Evolutionary conservation across 2,113 vertebrate genomes (phyloP).

Genomic region (Crotalus tigris): DNA sequence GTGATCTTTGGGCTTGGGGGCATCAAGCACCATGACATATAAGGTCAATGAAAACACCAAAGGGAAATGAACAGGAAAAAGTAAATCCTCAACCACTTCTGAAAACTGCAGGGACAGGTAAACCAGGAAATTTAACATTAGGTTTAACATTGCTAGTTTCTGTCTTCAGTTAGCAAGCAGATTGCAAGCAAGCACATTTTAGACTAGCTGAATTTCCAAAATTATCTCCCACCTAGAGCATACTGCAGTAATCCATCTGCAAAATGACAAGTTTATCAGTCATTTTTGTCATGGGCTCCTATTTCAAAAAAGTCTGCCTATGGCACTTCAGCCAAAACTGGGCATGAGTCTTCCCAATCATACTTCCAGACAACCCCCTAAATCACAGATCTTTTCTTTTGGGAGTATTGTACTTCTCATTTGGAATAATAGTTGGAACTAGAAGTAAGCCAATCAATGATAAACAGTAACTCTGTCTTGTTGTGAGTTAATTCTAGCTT

Average conservation of each 20-base stretch:
- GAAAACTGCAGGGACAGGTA: too few species aligned
- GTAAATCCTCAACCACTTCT: background rate
- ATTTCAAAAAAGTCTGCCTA: background rate
- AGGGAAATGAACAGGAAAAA: background rate
- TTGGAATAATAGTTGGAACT: background rate
- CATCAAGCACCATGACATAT: background rate
- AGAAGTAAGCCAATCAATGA: background rate
- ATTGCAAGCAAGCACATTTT: background rate
- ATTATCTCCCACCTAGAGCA: background rate
- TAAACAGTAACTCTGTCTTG: background rate
- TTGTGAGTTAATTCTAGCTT: background rate
- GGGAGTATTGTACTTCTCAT: background rate
- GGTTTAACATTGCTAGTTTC: background rate
- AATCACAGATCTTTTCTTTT: background rate
- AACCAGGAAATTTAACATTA: background rate
- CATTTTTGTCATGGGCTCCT: background rate
- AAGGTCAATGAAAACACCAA: background rate
- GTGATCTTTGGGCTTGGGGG: too few species aligned
- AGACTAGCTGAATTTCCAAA: background rate
- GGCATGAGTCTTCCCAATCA: background rate
- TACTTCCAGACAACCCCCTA: background rate
- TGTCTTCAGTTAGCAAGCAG: background rate
- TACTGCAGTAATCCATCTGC: background rate
- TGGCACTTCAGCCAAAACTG: background rate
- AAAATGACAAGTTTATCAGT: background rate